Evolutionary conservation across 2,888 invertebrate genomes (phyloP).

Genomic region (Hemistola chrysoprasaria): DNA sequence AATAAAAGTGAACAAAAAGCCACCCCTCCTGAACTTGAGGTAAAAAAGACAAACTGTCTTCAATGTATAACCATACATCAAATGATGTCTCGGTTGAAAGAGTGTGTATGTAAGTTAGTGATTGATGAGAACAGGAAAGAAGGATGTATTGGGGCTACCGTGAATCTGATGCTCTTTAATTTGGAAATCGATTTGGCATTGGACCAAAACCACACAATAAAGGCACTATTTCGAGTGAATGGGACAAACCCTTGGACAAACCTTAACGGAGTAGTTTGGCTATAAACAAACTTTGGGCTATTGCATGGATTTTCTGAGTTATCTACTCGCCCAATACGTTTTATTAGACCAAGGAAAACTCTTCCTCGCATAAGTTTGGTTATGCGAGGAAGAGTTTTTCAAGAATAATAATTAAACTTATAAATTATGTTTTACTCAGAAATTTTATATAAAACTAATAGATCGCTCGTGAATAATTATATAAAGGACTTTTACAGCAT

Average conservation of each 20-base stretch:
- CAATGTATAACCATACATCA: constrained; percentile 20
- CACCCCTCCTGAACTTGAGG: too few relatives aligned
- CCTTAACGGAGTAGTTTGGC: constrained; percentile 6
- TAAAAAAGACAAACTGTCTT: constrained; percentile 3
- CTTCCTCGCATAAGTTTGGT: too few relatives aligned
- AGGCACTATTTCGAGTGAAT: constrained; percentile 6
- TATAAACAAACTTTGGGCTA: constrained; percentile 2
- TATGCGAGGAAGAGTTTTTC: too few relatives aligned
- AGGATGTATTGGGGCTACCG: constrained; percentile 27
- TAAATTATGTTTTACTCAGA: too few relatives aligned
- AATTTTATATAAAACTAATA: too few relatives aligned
- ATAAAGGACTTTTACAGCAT: too few relatives aligned
- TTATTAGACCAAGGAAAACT: too few relatives aligned
- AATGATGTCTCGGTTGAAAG: constrained; percentile 15
- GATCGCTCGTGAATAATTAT: too few relatives aligned
- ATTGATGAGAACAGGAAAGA: constrained; percentile 42
- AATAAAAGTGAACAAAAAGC: too few relatives aligned
- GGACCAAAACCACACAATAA: constrained; percentile 25
- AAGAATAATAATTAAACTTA: too few relatives aligned
- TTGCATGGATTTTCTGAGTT: too few relatives aligned
- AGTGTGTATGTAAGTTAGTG: constrained; percentile 34
- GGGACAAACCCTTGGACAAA: neutral
- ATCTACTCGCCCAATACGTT: too few relatives aligned
- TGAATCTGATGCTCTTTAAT: constrained; percentile 42
- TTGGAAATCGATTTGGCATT: constrained; percentile 41